Evolutionary conservation across 1,140 invertebrate genomes (phyloP).

Genomic region (Lutraria rhynchaena): DNA sequence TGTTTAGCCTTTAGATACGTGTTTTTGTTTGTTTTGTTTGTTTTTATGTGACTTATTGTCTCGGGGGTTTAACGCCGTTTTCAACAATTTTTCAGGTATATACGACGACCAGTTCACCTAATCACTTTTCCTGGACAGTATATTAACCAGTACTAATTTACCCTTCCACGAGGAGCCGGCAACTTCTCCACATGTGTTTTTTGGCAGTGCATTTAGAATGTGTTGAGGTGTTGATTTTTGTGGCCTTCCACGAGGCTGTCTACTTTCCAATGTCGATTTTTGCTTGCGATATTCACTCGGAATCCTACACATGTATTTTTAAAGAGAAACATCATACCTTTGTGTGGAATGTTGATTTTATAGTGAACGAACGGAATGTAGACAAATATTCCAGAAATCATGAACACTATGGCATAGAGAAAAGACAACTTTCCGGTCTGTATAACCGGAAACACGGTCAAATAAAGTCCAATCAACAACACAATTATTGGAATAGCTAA

Average conservation of each 20-base stretch:
- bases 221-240: neutral
- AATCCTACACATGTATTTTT: neutral
- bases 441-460: conserved; percentile 90
- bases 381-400: conserved; percentile 87
- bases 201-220: neutral
- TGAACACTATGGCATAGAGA: conserved; percentile 89
- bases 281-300: neutral
- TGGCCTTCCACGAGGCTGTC: neutral
- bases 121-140: too few species aligned
- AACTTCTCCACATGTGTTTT: neutral
- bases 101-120: too few species aligned
- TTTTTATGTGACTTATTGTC: too few species aligned
- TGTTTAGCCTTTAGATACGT: too few species aligned
- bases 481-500: conserved; percentile 89
- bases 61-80: too few species aligned
- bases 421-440: conserved; percentile 90
- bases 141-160: too few species aligned
- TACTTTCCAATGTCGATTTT: neutral
- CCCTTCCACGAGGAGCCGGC: too few species aligned
- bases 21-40: too few species aligned
- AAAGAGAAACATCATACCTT: conserved; percentile 75
- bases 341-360: conserved; percentile 82
- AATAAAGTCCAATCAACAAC: conserved; percentile 88
- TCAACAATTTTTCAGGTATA: too few species aligned
- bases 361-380: conserved; percentile 92